Evolutionary conservation across 1,140 invertebrate genomes (phyloP), one percentile per base, ranked within the genome.

Genomic region (Streblospio benedicti): DNA sequence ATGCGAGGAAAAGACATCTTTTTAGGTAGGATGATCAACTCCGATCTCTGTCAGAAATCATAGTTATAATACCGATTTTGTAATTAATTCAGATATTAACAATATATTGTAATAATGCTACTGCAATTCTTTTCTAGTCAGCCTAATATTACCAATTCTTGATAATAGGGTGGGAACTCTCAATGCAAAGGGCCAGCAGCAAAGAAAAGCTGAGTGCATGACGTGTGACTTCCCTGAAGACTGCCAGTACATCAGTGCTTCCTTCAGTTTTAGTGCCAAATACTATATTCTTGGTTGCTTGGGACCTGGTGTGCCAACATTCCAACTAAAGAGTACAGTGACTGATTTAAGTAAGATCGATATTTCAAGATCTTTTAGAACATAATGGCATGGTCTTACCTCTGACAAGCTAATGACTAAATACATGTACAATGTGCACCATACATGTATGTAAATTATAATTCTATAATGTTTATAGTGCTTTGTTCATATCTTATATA

Each of bases 201-300:
- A 16, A 6, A 55, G 32, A 20, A 9, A 16, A 18, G 16, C 60
- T 14, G 18, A 16, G 23, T 76, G 72, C 61, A n/a, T 73, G 59
- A 72, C 70, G 68, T 80, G 70, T 71, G 72, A 69, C 49, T 12
- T 16, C 12, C 12, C 52, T 2, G 16, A 3, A n/a, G 57, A 71
- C 20, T 88, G 65, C 85, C 84, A 74, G 83, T 78, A 87, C 67
- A 84, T 85, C 5, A 32, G 69, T 61, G 86, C 82, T 0, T 80
- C 85, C 62, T 92, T 93, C 76, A 89, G 88, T 54, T 81, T 83
- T 0, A 52, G 79, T 80, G 47, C 82, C 82, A 18, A 82, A 0
- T 91, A 85, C 75, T 90, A 90, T 62, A 80, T 84, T 2, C 76
- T 92, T 35, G 87, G 91, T 71, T 95, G 92, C 71, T 78, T 90